Percentiles rank a stretch among this genome's conserved stretches.
Conservation (phyloP, 1,140 invertebrate genomes). For the Pachypeltis micranthus region DNA sequence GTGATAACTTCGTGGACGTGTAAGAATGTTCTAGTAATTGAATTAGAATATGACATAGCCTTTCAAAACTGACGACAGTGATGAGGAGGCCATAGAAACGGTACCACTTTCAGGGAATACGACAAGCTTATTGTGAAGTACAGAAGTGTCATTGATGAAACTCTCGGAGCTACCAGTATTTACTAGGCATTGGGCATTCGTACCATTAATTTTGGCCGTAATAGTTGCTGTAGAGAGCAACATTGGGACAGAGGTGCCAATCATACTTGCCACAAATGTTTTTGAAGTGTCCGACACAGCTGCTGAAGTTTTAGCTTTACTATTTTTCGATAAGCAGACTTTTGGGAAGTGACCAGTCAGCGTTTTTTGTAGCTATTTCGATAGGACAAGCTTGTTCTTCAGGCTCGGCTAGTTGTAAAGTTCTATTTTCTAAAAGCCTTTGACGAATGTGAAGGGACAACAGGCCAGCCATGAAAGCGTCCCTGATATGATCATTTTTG, state of each 20-base stretch:
- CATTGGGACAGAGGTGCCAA: background rate
- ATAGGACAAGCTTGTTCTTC: slow-evolving; percentile 2
- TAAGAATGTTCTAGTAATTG: slow-evolving; percentile 6
- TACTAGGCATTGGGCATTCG: background rate
- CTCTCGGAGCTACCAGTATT: slow-evolving; percentile 15
- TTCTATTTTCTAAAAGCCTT: slow-evolving; percentile 10
- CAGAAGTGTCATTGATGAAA: slow-evolving; percentile 2
- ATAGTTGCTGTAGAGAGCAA: slow-evolving; percentile 7
- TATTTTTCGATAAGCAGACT: background rate
- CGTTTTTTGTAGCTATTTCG: background rate
- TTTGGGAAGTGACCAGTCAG: slow-evolving; percentile 10
- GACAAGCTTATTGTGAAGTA: background rate
- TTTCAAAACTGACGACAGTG: background rate
- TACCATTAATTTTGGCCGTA: slow-evolving; percentile 10
- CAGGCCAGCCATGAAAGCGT: slow-evolving; percentile 14
- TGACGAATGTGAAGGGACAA: slow-evolving; percentile 1
- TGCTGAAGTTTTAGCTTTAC: background rate
- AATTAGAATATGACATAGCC: slow-evolving; percentile 11
- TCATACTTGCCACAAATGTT: background rate
- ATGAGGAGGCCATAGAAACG: slow-evolving; percentile 20
- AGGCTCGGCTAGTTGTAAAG: slow-evolving; percentile 3
- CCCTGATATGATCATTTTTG: slow-evolving; percentile 14
- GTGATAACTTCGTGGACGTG: slow-evolving; percentile 1
- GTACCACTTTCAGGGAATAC: background rate
- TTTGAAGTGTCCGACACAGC: background rate